A percentile compares a stretch with the other conserved stretches of the same genome.
Evolutionary conservation across 2,797 vertebrate species (phyloP).

Genomic region (Pangasius sanitwongsei): DNA sequence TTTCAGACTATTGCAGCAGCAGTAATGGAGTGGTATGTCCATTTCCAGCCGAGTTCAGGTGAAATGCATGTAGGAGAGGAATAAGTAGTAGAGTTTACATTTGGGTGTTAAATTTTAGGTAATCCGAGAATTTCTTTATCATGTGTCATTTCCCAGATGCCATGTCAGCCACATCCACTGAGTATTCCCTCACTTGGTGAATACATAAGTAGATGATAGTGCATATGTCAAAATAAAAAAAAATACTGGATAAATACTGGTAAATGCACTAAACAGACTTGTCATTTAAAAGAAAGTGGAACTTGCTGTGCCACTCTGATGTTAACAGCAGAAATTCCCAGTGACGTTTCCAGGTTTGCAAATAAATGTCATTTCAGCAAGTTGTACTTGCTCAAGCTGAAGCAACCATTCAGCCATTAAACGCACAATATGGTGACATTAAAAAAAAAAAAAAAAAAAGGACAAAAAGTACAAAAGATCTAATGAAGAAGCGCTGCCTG

Average conservation of each 20-base stretch:
- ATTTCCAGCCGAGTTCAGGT: not conserved
- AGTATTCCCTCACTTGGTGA: not conserved
- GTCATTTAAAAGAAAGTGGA: not conserved
- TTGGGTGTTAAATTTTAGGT: not conserved
- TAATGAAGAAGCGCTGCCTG: constrained; percentile 30
- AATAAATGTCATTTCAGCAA: not conserved
- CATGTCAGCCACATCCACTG: not conserved
- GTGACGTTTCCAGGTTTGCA: not conserved
- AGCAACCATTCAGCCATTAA: not conserved
- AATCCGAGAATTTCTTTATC: not conserved
- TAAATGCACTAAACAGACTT: not conserved
- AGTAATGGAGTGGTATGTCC: too few relatives aligned
- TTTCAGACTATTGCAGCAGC: not conserved
- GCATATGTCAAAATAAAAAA: too few relatives aligned
- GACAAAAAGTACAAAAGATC: constrained; percentile 37
- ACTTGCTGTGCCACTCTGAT: not conserved
- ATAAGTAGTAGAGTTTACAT: not conserved
- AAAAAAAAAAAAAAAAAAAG: not conserved
- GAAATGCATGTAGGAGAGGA: not conserved
- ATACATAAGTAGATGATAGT: not conserved
- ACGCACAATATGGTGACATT: not conserved
- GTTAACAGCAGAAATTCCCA: not conserved
- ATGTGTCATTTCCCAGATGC: not conserved
- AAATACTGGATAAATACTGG: not conserved
- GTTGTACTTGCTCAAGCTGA: not conserved